Evolutionary conservation across 2,113 vertebrate species (phyloP), one percentile per base, ranked within the genome.

Genomic region (Solea senegalensis): DNA sequence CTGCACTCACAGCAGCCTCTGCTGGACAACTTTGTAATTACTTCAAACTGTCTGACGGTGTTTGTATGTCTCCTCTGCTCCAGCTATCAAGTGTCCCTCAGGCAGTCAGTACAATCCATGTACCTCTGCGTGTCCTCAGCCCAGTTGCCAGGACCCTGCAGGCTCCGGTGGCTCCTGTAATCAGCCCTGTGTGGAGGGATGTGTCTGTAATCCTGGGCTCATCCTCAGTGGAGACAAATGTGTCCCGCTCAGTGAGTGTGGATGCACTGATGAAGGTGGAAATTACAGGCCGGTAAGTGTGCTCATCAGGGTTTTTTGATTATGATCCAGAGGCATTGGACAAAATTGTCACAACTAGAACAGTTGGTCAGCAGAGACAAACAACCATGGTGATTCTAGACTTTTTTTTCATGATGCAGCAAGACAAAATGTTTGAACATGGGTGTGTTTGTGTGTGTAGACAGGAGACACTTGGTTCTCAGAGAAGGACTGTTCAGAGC

Each of bases 381-480:
- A 48, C 45, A 13, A 48, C 14, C 11, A 48, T 48, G 7, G 10
- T 48, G 14, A 13, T 48, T 48, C 14, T 13, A 48, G 12, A 3
- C 5, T 48, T 12, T 13, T 45, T 3, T 9, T 45, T 12, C 8
- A 9, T 45, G 3, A 6, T 34, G 34, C 34, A 34, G 34, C 34
- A 34, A 34, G 34, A 34, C 34, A 34, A 34, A 34, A 4, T 34
- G 34, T 34, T 34, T 34, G 34, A 34, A 34, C 34, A 34, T 34
- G 7, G 46, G 7, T 62, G 7, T 67, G 14, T 80, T 28, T 59
- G 60, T 48, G 0, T 48, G 0, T 55, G 68, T 34, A 97, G 96
- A 83, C 88, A 44, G 92, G 94, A 69, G 94, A 95, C 83, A 91
- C 83, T 34, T 97, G 96, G 96, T 96, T 96, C 78, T 84, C 92